These are phyloP conservation scores for Brevimyrus niger DNA, from an alignment of 2,113 vertebrate genomes.

Conservation along the genomic window DNA sequence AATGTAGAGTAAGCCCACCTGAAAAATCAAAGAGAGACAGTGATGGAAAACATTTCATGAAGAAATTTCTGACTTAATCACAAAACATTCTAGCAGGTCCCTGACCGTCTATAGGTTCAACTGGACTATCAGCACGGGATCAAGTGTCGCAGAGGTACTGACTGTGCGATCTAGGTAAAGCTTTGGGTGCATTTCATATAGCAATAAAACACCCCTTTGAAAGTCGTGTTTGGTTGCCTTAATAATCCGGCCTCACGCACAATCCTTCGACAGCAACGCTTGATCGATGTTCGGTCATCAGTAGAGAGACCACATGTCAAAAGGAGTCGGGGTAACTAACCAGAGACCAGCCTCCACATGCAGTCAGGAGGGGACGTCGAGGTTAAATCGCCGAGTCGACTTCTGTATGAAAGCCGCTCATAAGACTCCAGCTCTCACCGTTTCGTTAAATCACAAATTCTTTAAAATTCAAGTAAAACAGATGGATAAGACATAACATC, in stretches of 20 bases:
- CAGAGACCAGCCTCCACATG: not conserved
- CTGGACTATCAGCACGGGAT: not conserved
- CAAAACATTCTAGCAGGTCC: not conserved
- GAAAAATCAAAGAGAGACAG: not conserved
- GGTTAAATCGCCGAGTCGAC: not conserved
- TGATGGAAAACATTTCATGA: not conserved
- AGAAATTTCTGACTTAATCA: not conserved
- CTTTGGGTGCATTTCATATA: not conserved
- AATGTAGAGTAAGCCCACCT: not conserved
- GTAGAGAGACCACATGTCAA: not conserved
- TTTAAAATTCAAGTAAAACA: slow-evolving; percentile 9
- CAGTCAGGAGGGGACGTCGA: not conserved
- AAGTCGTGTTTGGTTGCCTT: not conserved
- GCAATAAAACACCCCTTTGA: not conserved
- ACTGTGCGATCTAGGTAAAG: not conserved
- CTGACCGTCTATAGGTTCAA: not conserved
- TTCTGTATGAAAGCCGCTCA: not conserved
- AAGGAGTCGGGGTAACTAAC: not conserved
- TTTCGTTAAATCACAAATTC: not conserved
- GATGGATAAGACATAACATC: not conserved
- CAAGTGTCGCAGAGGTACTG: not conserved
- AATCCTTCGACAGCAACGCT: not conserved
- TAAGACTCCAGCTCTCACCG: not conserved
- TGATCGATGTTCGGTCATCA: not conserved
- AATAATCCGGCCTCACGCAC: not conserved